These are phyloP conservation scores for Rhabdomys dilectus DNA, from an alignment of 2,113 vertebrate species.

Conservation along the genomic window DNA sequence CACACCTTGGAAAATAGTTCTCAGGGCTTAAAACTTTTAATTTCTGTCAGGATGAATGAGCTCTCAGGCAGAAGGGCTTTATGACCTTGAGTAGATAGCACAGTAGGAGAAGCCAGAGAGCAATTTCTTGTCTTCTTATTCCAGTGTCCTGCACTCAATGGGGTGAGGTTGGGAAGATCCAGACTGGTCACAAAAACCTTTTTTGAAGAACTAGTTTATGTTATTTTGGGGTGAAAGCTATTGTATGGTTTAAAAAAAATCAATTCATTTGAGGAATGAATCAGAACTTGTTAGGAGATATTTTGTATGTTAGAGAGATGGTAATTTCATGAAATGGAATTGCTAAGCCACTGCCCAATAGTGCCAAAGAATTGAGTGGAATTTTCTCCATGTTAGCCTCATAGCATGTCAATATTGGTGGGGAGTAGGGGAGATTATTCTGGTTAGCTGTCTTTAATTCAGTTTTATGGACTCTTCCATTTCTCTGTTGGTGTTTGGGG, in stretches of 20 bases:
- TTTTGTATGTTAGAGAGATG: conserved; percentile 51
- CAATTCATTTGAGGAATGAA: conserved; percentile 46
- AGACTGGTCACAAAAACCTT: neutral
- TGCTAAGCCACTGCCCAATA: conserved; percentile 16
- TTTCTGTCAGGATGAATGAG: neutral
- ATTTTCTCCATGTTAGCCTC: conserved; percentile 52
- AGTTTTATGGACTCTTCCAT: neutral
- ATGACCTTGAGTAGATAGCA: neutral
- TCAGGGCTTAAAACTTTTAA: neutral
- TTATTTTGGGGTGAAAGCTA: conserved; percentile 31
- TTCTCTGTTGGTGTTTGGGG: neutral
- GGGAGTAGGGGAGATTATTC: neutral
- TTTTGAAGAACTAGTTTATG: neutral
- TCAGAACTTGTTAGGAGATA: conserved; percentile 43
- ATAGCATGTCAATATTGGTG: conserved; percentile 23
- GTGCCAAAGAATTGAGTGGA: conserved; percentile 26
- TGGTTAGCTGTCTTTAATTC: conserved; percentile 16
- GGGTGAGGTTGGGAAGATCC: neutral
- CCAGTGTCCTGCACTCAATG: neutral
- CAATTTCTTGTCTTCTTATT: neutral
- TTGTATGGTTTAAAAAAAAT: conserved; percentile 57
- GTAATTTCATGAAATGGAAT: conserved; percentile 68
- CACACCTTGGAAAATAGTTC: neutral
- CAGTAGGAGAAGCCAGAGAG: neutral
- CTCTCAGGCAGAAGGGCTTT: neutral